Base-by-base conservation (phyloP, 2,888 invertebrate species). In the Xylota segnis region DNA sequence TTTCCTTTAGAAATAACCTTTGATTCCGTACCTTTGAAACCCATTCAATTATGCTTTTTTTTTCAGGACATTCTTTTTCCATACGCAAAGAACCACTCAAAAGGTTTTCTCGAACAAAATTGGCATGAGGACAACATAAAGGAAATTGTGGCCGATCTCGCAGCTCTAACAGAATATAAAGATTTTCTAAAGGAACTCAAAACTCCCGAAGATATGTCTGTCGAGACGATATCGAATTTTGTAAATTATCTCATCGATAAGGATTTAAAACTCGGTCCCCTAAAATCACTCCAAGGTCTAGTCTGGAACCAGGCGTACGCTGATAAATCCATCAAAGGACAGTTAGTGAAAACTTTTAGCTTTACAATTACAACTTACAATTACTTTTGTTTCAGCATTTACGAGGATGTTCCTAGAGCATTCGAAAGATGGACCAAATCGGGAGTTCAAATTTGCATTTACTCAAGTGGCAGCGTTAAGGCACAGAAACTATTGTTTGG, bases 391-490 rank as follows among this genome's bases (percentile, higher is more conserved):
- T 54, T 4, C 92, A 98, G 98, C 91, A 94, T 99, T 32, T 99
- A 96, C 91, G 94, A 96, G 9, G 99, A 99, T 92, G 98, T 98
- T 0, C 93, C 95, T 0, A 93, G 93, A 14, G 95, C 96, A 0
- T 93, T 99, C 58, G 94, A 96, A 90, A 93, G 93, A 79, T 96
- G 98, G 96, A 94, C 94, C 3, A 93, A 94, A 4, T 92, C 93
- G 12, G 96, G 95, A 10, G 94, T 94, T 40, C 94, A 94, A 87
- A 93, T 98, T 61, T 98, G 95, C 90, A 95, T 98, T 83, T 99
- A 97, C 92, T 98, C 98, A 0, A 98, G 98, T 29, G 98, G 98
- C 58, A 98, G 97, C 72, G 95, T 97, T 0, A 95, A 96, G 89
- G 97, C 98, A 12, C 99, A 99, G 91, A 96, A 97, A 90, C 93